Evolutionary conservation across 2,113 vertebrate genomes (phyloP).

Genomic region (Chaetorhynchus papuensis): DNA sequence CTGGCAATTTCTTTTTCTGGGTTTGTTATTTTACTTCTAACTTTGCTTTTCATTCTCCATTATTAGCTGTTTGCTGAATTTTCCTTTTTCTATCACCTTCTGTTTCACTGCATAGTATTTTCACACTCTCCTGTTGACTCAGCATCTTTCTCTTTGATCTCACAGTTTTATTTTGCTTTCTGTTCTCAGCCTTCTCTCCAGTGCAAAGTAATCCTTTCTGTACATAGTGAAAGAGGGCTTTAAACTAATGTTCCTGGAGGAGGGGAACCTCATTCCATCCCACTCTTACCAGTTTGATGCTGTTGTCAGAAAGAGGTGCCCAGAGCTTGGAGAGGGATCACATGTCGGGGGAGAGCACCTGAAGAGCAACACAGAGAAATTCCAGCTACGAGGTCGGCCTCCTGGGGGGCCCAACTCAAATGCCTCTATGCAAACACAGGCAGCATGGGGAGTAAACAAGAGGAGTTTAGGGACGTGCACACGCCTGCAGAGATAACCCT

Average conservation of each 20-base stretch:
- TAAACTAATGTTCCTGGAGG: neutral
- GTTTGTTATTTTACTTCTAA: neutral
- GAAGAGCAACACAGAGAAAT: neutral
- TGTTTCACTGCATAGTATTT: neutral
- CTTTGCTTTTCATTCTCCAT: neutral
- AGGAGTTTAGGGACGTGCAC: neutral
- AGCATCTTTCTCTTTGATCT: neutral
- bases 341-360: neutral
- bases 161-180: neutral
- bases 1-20: neutral
- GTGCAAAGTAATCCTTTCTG: neutral
- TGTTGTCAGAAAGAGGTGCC: neutral
- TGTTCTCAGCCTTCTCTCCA: neutral
- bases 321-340: neutral
- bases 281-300: neutral
- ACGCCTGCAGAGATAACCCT: rapidly evolving
- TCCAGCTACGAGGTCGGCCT: neutral
- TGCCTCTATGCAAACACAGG: neutral
- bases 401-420: too few species aligned
- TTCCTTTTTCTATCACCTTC: neutral
- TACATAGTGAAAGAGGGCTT: neutral
- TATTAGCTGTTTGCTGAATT: neutral
- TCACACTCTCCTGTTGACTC: neutral
- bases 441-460: neutral
- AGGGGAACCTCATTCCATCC: neutral